Conservation (phyloP, 2,113 vertebrate species). For the Aspiorhynchus laticeps region DNA sequence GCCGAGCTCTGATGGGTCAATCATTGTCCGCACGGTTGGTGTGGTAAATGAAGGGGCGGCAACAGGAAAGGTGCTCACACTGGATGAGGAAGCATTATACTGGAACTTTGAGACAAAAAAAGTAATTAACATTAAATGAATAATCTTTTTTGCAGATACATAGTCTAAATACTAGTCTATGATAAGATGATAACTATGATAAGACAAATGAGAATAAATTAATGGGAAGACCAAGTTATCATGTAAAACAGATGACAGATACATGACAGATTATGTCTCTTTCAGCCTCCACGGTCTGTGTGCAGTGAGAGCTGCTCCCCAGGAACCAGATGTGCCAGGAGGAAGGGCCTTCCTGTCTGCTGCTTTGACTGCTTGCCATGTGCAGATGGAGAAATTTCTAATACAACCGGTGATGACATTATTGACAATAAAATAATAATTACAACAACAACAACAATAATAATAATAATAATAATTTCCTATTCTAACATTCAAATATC, state of each 20-base stretch:
- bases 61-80: conserved; percentile 57
- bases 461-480: background rate
- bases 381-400: conserved; percentile 75
- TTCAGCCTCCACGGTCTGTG: conserved; percentile 71
- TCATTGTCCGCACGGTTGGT: conserved; percentile 62
- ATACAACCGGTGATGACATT: conserved; percentile 70
- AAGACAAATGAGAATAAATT: background rate
- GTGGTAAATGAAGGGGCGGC: conserved; percentile 61
- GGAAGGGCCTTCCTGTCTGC: conserved; percentile 69
- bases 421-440: too few species aligned
- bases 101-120: conserved; percentile 49
- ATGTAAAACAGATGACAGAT: background rate
- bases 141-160: background rate
- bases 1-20: conserved; percentile 59
- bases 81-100: conserved; percentile 67
- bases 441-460: too few species aligned
- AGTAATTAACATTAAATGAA: conserved; percentile 42
- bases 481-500: too few species aligned
- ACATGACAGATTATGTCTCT: background rate
- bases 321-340: conserved; percentile 72
- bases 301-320: conserved; percentile 75
- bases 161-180: background rate
- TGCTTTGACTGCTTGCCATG: conserved; percentile 80
- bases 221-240: background rate
- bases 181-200: background rate